Percentiles rank a stretch among this genome's conserved stretches.
These are phyloP conservation scores for Channa striata DNA, from an alignment of 2,797 vertebrate genomes.

Conservation along the genomic window DNA sequence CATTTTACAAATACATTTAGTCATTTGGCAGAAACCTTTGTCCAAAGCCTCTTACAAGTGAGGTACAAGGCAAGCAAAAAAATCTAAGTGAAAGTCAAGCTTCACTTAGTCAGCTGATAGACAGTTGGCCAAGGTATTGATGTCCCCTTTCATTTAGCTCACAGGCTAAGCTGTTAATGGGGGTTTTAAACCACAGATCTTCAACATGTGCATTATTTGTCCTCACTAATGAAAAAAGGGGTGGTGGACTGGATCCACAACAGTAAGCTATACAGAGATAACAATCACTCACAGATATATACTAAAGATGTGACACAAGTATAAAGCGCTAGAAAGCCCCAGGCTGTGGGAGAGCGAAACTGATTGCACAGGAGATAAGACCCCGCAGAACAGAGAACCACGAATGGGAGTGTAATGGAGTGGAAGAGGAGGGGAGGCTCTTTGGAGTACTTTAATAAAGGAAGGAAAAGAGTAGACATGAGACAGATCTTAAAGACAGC, in stretches of 20 bases:
- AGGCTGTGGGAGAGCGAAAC: slow-evolving; percentile 11
- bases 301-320: slow-evolving; percentile 29
- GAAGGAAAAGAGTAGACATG: neutral
- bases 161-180: slow-evolving; percentile 51
- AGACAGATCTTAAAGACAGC: slow-evolving; percentile 17
- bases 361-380: slow-evolving; percentile 39
- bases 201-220: slow-evolving; percentile 46
- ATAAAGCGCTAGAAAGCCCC: slow-evolving; percentile 36
- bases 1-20: too few species aligned
- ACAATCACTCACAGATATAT: slow-evolving; percentile 31
- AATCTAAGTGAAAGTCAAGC: too few species aligned
- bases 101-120: slow-evolving; percentile 45
- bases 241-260: slow-evolving; percentile 4
- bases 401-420: slow-evolving; percentile 38
- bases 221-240: slow-evolving; percentile 34
- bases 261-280: slow-evolving; percentile 14
- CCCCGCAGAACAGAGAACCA: slow-evolving; percentile 32
- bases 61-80: too few species aligned
- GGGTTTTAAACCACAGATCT: slow-evolving; percentile 34
- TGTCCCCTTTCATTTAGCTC: slow-evolving; percentile 50
- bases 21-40: too few species aligned
- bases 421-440: slow-evolving; percentile 30
- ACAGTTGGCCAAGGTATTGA: slow-evolving; percentile 48
- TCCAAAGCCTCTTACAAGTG: too few species aligned
- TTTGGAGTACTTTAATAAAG: slow-evolving; percentile 8